Conservation (phyloP, 1,140 invertebrate species). For the Globodera rostochiensis region DNA sequence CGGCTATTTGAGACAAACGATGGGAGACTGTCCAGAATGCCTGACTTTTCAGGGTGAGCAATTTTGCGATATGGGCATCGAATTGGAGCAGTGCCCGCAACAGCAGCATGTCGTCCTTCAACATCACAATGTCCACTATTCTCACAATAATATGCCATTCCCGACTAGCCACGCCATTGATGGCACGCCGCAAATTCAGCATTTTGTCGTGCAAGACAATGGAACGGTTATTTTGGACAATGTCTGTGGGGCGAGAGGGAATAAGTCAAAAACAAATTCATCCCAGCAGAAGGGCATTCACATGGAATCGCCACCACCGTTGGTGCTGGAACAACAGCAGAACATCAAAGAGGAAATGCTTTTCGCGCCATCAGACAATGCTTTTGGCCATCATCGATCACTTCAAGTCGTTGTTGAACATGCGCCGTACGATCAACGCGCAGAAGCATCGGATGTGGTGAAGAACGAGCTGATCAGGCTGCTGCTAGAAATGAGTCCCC, state of each 20-base stretch:
- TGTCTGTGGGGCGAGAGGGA: not conserved
- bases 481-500: slow-evolving; percentile 47
- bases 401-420: not conserved
- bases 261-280: not conserved
- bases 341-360: slow-evolving; percentile 33
- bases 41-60: not conserved
- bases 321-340: slow-evolving; percentile 13
- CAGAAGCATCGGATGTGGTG: slow-evolving; percentile 18
- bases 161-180: not conserved
- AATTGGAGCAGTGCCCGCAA: not conserved
- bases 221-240: not conserved
- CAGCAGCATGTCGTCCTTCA: not conserved
- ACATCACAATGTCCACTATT: not conserved
- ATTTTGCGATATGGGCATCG: not conserved
- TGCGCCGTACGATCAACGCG: not conserved
- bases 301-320: slow-evolving; percentile 3
- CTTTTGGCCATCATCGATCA: slow-evolving; percentile 5
- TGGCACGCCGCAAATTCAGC: not conserved
- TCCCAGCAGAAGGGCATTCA: not conserved
- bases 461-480: slow-evolving; percentile 50
- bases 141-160: not conserved
- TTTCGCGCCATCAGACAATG: slow-evolving; percentile 19
- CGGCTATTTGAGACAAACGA: too few relatives aligned
- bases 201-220: not conserved
- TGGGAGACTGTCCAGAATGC: not conserved